Conservation (phyloP, 1,140 invertebrate species). For the Eupristina koningsbergeri region DNA sequence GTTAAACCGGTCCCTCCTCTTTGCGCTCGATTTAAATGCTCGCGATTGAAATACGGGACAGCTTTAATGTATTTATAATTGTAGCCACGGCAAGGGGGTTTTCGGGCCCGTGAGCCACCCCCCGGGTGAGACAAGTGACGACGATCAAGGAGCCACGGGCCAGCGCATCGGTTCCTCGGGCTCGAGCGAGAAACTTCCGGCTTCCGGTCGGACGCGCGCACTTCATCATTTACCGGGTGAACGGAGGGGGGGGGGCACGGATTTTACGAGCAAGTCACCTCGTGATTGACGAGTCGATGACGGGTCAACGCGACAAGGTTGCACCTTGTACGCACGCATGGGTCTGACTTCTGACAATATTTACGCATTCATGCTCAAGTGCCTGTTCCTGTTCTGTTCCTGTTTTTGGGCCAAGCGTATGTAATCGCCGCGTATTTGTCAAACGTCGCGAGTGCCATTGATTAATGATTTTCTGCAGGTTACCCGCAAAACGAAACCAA, state of each 20-base stretch:
- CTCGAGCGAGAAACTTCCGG: neutral
- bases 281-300: constrained; percentile 43
- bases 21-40: constrained; percentile 63
- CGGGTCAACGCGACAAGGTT: neutral
- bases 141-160: constrained; percentile 59
- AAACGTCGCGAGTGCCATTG: neutral
- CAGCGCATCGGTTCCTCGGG: constrained; percentile 62
- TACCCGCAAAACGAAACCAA: no score
- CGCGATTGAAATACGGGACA: constrained; percentile 52
- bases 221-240: neutral
- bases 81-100: constrained; percentile 62
- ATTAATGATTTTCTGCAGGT: neutral
- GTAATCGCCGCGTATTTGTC: neutral
- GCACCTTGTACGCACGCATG: neutral
- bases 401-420: neutral
- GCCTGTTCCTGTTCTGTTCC: constrained; percentile 5
- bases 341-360: neutral
- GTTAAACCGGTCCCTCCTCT: neutral
- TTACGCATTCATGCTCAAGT: constrained; percentile 24
- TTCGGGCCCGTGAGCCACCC: neutral
- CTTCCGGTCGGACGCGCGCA: constrained; percentile 6
- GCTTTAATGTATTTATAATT: constrained; percentile 72
- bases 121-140: constrained; percentile 12
- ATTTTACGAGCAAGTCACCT: constrained; percentile 20
- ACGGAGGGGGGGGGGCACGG: no score